Conservation (phyloP, 2,797 vertebrate genomes). For the Poecilia gillii region DNA sequence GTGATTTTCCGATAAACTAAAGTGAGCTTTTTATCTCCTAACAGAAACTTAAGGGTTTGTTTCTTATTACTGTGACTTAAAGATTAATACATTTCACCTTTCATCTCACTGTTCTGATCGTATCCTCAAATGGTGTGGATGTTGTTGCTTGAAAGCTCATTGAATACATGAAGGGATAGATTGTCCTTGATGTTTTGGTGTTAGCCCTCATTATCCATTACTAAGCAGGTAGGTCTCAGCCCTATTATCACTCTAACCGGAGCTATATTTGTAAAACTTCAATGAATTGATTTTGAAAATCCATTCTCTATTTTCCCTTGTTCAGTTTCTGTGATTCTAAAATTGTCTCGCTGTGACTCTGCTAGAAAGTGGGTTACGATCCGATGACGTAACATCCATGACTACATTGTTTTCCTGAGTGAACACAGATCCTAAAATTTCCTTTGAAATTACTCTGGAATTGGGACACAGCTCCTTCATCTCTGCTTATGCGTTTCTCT, state of each 20-base stretch:
- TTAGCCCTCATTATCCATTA: neutral
- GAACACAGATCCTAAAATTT: constrained; percentile 5
- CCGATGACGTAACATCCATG: constrained; percentile 6
- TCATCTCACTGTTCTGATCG: neutral
- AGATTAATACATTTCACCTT: neutral
- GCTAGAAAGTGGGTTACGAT: constrained; percentile 19
- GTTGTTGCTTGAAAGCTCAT: neutral
- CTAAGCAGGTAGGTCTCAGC: neutral
- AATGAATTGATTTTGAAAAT: neutral
- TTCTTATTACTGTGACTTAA: neutral
- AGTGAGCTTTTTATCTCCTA: neutral
- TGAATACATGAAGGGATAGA: neutral
- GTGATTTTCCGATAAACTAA: neutral
- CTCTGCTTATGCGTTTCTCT: constrained; percentile 18
- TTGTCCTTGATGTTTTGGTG: neutral
- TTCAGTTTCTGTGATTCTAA: constrained; percentile 10
- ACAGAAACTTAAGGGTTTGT: neutral
- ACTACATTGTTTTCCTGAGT: constrained; percentile 18
- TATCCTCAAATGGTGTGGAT: neutral
- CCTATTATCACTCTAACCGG: neutral
- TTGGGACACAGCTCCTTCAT: constrained; percentile 43
- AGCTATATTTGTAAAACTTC: neutral
- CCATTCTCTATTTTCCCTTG: neutral
- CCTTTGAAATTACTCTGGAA: constrained; percentile 36
- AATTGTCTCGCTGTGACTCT: neutral